Evolutionary conservation across 2,888 invertebrate species (phyloP), one percentile per base, ranked within the genome.

Genomic region (Heliconius ethilla): DNA sequence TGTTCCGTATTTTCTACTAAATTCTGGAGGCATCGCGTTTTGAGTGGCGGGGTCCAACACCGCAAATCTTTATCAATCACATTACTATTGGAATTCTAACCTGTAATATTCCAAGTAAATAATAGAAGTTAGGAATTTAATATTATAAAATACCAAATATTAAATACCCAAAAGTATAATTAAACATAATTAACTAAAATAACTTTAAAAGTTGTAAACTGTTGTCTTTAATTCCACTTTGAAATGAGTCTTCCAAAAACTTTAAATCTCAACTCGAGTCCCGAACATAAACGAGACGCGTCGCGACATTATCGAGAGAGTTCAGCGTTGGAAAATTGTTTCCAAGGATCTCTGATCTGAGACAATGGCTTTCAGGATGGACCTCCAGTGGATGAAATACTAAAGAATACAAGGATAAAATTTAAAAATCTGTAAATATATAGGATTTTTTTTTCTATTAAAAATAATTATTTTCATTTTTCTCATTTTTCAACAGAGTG

Each of bases 301-400:
- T 84, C 86, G 84, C 79, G 81, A 87, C 87, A 86, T 87, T 87
- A 89, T 88, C 87, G 84, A 86, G 85, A 86, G 86, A 84, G 86
- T 85, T 85, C 85, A 85, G 82, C 87, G 84, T 84, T 81, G 84
- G 87, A 84, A 86, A 86, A 87, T 87, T 86, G 86, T 87, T 85
- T 83, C 83, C 84, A 85, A 85, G 86, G 85, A 85, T 86, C 84
- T 85, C 82, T 84, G 83, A 85, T 83, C 84, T 84, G 82, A 85
- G 85, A 87, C 87, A 86, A 88, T 86, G 72, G 82, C 33, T 72
- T 70, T 75, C 62, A 76, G 72, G 37, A 25, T 29, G 18, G 37
- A 59, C 40, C 22, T 67, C 77, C 73, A 77, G 37, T n/a, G 18
- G 22, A 6, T 51, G 27, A 45, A 66, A 75, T 29, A 65, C 29